Percentiles rank a stretch among this genome's conserved stretches.
Evolutionary conservation across 2,888 invertebrate species (phyloP).

Genomic region (Tachystola acroxantha): DNA sequence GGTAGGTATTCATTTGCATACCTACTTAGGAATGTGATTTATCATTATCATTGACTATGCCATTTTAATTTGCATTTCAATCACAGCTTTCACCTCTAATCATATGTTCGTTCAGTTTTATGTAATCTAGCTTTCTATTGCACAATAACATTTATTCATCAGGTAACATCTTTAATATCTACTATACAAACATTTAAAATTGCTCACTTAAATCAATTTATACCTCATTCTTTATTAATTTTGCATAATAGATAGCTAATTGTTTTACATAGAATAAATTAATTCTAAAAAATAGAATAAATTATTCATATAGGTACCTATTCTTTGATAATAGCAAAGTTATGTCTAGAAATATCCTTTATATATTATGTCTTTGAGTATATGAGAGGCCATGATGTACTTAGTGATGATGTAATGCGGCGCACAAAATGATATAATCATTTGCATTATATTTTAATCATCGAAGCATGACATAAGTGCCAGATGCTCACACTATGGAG

Average conservation of each 20-base stretch:
- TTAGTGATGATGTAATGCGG: constrained; percentile 21
- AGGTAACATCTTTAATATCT: background rate
- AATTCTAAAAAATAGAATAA: too few relatives aligned
- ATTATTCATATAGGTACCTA: too few relatives aligned
- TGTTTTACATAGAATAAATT: too few relatives aligned
- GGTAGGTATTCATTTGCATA: too few relatives aligned
- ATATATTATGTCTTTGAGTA: constrained; percentile 1
- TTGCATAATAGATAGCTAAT: too few relatives aligned
- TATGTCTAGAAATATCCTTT: too few relatives aligned
- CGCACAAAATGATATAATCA: constrained; percentile 25
- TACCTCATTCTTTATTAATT: too few relatives aligned
- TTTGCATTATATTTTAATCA: constrained; percentile 29
- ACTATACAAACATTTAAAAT: background rate
- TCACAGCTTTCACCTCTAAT: constrained; percentile 10
- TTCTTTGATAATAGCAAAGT: too few relatives aligned
- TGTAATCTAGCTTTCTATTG: constrained; percentile 8
- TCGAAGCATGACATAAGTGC: constrained; percentile 48
- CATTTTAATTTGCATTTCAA: constrained; percentile 10
- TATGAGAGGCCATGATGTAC: background rate
- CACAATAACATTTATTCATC: constrained; percentile 2
- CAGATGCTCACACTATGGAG: constrained; percentile 16
- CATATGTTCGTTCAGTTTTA: constrained; percentile 6
- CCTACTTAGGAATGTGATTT: constrained; percentile 1
- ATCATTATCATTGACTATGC: constrained; percentile 6
- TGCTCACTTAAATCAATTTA: background rate